Conservation (phyloP, 1,140 invertebrate genomes). For the Pissodes strobi region DNA sequence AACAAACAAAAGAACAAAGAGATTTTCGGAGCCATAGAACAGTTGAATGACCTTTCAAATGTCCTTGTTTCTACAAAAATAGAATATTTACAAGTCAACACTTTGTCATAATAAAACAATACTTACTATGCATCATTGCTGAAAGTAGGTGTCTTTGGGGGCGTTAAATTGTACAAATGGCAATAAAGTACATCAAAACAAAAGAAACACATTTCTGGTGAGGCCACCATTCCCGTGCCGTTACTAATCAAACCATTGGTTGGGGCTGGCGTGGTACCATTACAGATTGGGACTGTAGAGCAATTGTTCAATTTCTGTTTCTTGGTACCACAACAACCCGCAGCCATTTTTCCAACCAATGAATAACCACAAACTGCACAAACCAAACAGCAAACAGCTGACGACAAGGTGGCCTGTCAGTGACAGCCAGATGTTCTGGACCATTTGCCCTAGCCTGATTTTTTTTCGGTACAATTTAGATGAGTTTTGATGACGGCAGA, state of each 20-base stretch:
- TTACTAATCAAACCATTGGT: constrained; percentile 51
- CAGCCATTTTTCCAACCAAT: constrained; percentile 66
- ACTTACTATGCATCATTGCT: constrained; percentile 95
- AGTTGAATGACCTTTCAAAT: constrained; percentile 51
- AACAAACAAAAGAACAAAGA: constrained; percentile 28
- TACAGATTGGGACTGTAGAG: constrained; percentile 58
- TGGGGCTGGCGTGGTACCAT: constrained; percentile 54
- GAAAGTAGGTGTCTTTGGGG: constrained; percentile 87
- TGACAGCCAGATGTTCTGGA: no score
- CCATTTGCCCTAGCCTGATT: no score
- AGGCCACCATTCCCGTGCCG: constrained; percentile 69
- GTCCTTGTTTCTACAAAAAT: background rate
- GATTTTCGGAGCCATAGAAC: constrained; percentile 20
- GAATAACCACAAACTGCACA: constrained; percentile 30
- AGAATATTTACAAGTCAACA: background rate
- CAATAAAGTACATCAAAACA: constrained; percentile 97
- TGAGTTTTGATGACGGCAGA: no score
- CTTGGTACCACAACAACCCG: constrained; percentile 85
- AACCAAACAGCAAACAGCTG: constrained; percentile 20
- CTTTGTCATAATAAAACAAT: background rate
- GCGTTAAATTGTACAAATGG: constrained; percentile 89
- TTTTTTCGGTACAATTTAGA: no score
- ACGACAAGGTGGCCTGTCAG: no score
- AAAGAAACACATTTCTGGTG: constrained; percentile 96
- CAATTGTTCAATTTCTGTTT: constrained; percentile 86